Percentiles rank a stretch among this genome's conserved stretches.
phyloP scores from a whole-genome alignment of 2,888 invertebrate genomes.

The Cyclophora punctaria region DNA sequence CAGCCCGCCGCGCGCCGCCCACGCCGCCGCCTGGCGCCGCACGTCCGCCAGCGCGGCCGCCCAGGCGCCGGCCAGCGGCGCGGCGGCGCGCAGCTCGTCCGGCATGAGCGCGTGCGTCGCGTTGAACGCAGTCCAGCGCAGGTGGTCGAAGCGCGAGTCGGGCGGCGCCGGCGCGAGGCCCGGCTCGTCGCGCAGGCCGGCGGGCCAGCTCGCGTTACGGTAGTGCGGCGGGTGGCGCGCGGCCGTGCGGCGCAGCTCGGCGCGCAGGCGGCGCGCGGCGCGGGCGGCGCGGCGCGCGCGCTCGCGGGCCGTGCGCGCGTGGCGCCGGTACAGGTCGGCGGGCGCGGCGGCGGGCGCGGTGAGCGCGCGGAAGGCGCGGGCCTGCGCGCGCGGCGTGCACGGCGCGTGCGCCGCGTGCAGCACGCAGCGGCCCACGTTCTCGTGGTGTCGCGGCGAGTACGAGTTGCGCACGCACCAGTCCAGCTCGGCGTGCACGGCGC shows the following conservation, averaged over 20 bases:
- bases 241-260: slow-evolving; percentile 26
- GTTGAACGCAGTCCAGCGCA: slow-evolving; percentile 92
- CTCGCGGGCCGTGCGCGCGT: slow-evolving; percentile 4
- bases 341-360: background rate
- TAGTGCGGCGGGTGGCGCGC: slow-evolving; percentile 39
- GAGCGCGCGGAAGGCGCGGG: slow-evolving; percentile 4
- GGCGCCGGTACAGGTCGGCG: slow-evolving; percentile 1
- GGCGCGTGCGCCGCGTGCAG: slow-evolving; percentile 79
- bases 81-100: slow-evolving; percentile 84
- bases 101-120: slow-evolving; percentile 86
- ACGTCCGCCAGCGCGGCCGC: slow-evolving; percentile 75
- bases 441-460: slow-evolving; percentile 86
- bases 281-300: slow-evolving; percentile 21
- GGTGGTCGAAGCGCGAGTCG: slow-evolving; percentile 82
- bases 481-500: slow-evolving; percentile 83
- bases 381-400: slow-evolving; percentile 77
- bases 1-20: slow-evolving; percentile 38
- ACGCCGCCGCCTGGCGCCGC: slow-evolving; percentile 12
- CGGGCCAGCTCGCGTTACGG: slow-evolving; percentile 86
- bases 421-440: slow-evolving; percentile 92
- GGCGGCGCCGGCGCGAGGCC: slow-evolving; percentile 61
- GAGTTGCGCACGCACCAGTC: slow-evolving; percentile 94
- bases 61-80: slow-evolving; percentile 78
- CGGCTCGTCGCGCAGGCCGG: slow-evolving; percentile 72
- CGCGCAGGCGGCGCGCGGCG: slow-evolving; percentile 19